Percentiles rank a stretch among this genome's conserved stretches.
These are phyloP conservation scores for Mimachlamys varia DNA, from an alignment of 2,888 invertebrate genomes.

Conservation along the genomic window DNA sequence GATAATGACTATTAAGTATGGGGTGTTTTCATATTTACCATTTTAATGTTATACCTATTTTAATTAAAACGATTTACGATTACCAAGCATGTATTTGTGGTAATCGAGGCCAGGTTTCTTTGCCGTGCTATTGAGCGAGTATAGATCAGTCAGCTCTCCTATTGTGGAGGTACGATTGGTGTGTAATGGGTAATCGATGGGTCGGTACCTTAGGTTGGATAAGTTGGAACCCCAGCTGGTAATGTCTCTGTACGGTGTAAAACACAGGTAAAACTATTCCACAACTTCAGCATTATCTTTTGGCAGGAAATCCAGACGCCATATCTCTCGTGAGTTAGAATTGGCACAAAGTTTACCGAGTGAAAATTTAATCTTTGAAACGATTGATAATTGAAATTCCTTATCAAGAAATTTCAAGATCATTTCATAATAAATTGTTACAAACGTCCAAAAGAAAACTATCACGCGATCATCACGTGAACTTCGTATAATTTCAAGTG, in stretches of 20 bases:
- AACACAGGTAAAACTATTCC: background rate
- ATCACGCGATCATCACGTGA: background rate
- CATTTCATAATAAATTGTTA: background rate
- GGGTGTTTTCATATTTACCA: background rate
- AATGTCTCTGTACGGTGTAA: background rate
- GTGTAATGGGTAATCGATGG: slow-evolving; percentile 1
- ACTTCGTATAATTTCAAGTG: background rate
- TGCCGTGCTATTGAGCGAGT: background rate
- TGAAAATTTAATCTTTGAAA: slow-evolving; percentile 2
- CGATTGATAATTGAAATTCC: slow-evolving; percentile 13
- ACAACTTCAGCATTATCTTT: slow-evolving; percentile 22
- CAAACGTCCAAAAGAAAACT: background rate
- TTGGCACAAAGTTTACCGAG: background rate
- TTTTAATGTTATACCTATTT: background rate
- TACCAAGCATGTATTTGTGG: background rate
- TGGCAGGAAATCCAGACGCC: slow-evolving; percentile 28
- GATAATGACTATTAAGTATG: background rate
- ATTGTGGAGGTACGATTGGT: slow-evolving; percentile 5
- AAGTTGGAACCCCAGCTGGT: background rate
- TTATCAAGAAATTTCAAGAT: slow-evolving; percentile 13
- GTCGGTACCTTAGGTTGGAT: background rate
- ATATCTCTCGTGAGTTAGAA: background rate
- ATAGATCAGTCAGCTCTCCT: slow-evolving; percentile 1
- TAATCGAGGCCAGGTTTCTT: background rate
- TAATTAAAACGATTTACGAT: background rate